Evolutionary conservation across 2,113 vertebrate species (phyloP).

Genomic region (Notarius lentiginosus): DNA sequence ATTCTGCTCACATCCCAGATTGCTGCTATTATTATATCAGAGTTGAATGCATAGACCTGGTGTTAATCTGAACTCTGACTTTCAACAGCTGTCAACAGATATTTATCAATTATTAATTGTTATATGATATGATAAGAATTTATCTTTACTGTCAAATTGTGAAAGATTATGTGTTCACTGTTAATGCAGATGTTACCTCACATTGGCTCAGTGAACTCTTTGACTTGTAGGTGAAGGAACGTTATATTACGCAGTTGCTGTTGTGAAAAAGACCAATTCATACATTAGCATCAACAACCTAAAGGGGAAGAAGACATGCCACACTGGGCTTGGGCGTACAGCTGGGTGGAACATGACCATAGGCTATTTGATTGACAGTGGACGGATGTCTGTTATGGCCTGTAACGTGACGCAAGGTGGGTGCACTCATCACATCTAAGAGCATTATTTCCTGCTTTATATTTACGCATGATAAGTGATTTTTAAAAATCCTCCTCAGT

Average conservation of each 20-base stretch:
- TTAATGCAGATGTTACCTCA: background rate
- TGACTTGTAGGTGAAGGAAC: constrained; percentile 65
- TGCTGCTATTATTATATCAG: background rate
- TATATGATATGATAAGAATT: background rate
- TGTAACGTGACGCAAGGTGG: constrained; percentile 81
- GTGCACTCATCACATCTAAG: constrained; percentile 59
- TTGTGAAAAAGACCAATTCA: constrained; percentile 74
- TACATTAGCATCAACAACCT: constrained; percentile 80
- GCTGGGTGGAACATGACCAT: constrained; percentile 90
- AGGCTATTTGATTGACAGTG: constrained; percentile 83
- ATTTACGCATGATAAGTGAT: background rate
- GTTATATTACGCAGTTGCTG: constrained; percentile 87
- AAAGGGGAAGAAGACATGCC: constrained; percentile 80
- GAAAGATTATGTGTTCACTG: background rate
- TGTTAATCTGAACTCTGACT: background rate
- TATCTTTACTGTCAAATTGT: background rate
- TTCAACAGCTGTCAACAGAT: background rate
- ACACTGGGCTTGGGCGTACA: constrained; percentile 85
- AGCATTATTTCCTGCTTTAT: background rate
- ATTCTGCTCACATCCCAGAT: background rate
- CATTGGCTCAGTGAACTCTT: background rate
- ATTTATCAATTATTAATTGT: background rate
- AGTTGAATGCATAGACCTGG: background rate
- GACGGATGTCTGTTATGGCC: constrained; percentile 83
- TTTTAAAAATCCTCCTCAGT: background rate